Base-by-base conservation (phyloP, 2,888 invertebrate genomes). In the Hypomecis punctinalis region DNA sequence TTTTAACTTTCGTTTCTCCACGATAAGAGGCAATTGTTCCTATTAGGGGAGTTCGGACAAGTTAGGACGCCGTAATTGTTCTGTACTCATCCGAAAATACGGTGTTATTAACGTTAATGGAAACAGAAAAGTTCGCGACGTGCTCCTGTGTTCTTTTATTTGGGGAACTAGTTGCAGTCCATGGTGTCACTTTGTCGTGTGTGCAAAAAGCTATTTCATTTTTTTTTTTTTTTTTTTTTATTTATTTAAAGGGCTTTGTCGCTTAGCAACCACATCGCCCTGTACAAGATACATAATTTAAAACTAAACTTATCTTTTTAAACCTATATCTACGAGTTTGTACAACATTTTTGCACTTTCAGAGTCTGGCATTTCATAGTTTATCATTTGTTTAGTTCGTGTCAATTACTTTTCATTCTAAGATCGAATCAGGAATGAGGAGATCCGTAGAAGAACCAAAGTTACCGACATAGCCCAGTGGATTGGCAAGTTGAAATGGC, bases 1-100 rank as follows among this genome's bases (percentile, higher is more conserved):
- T 71, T 73, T 73, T 67, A 73, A 73, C 73, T 73, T 73, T 69
- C 66, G 56, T 61, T 65, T 58, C 63, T 49, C 63, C 62, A 66
- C 68, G 69, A 70, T 71, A 65, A 67, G 61, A 63, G 54, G 64
- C 73, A 68, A 71, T 73, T 73, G 73, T 51, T 71, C 62, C 67
- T 70, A 71, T 73, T 71, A 69, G 61, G 57, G 39, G 61, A 69
- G 68, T 70, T 67, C 56, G 63, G 68, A 33, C 60, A 58, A 70
- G 67, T 68, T 72, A 70, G 64, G 37, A 61, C 53, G 57, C 49
- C 23, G 60, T 63, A 67, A 67, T 67, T 67, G 67, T 63, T 67
- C 63, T 63, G 58, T 67, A 55, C 67, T 67, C 67, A 57, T 67
- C 63, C 53, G 60, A 61, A 57, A 54, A 64, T 65, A 63, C 66